Conservation (phyloP, 2,888 invertebrate genomes). For the Cremastinae sp. region DNA sequence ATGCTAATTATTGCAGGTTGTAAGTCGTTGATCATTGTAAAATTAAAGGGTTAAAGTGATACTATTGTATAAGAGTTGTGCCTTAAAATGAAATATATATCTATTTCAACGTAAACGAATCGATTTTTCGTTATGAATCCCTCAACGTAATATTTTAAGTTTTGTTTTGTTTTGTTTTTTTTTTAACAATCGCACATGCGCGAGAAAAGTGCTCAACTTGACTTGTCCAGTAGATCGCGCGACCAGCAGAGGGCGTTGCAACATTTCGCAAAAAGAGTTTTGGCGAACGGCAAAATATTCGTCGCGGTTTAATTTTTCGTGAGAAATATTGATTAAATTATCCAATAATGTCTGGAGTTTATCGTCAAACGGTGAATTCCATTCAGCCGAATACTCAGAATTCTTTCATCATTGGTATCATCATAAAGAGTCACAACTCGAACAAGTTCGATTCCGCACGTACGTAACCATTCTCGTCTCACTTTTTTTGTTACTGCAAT, state of each 20-base stretch:
- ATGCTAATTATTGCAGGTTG: constrained; percentile 10
- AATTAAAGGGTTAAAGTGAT: constrained; percentile 47
- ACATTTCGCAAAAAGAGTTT: no score
- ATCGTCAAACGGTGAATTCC: constrained; percentile 71
- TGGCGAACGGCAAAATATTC: no score
- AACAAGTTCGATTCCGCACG: constrained; percentile 74
- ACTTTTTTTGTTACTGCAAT: not conserved
- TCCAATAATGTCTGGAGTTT: constrained; percentile 72
- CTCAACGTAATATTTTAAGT: no score
- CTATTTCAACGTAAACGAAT: constrained; percentile 26
- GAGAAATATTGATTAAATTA: not conserved
- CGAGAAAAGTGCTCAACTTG: not conserved
- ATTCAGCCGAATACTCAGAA: constrained; percentile 74
- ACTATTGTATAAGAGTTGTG: constrained; percentile 65
- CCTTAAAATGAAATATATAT: constrained; percentile 65
- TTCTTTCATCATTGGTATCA: constrained; percentile 75
- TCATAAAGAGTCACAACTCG: constrained; percentile 74
- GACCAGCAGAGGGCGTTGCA: no score
- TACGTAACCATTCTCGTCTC: no score
- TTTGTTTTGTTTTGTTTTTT: no score
- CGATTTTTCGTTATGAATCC: no score
- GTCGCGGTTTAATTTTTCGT: no score
- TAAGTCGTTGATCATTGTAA: constrained; percentile 44
- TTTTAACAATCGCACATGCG: constrained; percentile 19
- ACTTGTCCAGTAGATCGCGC: no score